Evolutionary conservation across 2,113 vertebrate genomes (phyloP).

Genomic region (Abramis brama): DNA sequence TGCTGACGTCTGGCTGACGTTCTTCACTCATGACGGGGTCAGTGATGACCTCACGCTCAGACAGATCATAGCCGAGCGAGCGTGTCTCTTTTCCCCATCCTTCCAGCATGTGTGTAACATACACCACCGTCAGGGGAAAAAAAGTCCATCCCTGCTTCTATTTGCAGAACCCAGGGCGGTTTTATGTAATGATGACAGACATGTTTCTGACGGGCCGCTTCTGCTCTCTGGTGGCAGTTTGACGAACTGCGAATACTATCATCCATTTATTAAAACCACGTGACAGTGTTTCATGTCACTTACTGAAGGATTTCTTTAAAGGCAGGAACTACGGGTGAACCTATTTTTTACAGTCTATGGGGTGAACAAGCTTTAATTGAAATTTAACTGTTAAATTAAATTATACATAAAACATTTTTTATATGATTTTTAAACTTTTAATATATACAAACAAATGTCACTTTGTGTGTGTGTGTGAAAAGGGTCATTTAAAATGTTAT

Average conservation of each 20-base stretch:
- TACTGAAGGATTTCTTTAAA: neutral
- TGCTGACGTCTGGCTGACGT: conserved; percentile 51
- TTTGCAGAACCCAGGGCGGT: conserved; percentile 51
- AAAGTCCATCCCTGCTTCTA: conserved; percentile 64
- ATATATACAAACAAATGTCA: neutral
- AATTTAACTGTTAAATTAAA: neutral
- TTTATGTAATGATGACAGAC: conserved; percentile 54
- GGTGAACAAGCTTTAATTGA: neutral
- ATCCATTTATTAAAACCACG: conserved; percentile 13
- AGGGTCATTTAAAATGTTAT: neutral
- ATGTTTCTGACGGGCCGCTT: conserved; percentile 49
- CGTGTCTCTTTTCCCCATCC: conserved; percentile 21
- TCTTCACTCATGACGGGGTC: conserved; percentile 27
- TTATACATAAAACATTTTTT: neutral
- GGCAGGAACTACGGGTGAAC: neutral
- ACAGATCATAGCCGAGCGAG: conserved; percentile 41
- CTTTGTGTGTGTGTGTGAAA: neutral
- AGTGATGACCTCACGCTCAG: conserved; percentile 29
- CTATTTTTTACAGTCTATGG: too few species aligned
- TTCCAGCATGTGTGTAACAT: conserved; percentile 47
- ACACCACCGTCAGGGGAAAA: conserved; percentile 43
- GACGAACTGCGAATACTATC: conserved; percentile 56
- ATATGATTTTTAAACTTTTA: neutral
- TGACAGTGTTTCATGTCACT: neutral
- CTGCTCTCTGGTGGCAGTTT: conserved; percentile 69